Evolutionary conservation across 30 jellyfish, hydroid and myxozoan species (phyloP), one percentile per base, ranked within the genome.

Genomic region (Pelagia noctiluca): DNA sequence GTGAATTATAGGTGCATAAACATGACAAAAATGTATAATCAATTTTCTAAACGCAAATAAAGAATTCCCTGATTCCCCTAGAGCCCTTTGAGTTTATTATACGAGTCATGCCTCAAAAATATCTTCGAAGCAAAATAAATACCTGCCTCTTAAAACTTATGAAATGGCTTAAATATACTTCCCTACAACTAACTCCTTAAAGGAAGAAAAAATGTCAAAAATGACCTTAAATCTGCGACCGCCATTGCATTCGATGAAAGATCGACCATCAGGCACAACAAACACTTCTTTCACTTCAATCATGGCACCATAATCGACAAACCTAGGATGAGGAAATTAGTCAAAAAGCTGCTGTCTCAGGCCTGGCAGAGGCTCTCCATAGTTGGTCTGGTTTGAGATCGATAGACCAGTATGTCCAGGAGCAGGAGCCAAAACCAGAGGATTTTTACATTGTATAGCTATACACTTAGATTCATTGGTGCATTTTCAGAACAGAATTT

Each of bases 201-300:
- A n/a, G 86, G 22, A 21, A 22, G 66, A 26, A 76, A 10, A 1
- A 11, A 72, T 5, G 18, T 35, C 5, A 31, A 24, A 85, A 11
- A n/a, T n/a, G 49, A 92, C 99, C 89, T 94, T 76, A 65, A 94
- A 94, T 16, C 99, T 77, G 2, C 92, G 76, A 5, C 99, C 96
- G 18, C 99, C 99, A 54, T 53, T 18, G 30, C 92, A 61, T 34
- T 88, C 95, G 13, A 94, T 50, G 31, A 84, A 61, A 3, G 96
- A 77, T 35, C 99, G 71, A 29, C 99, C 99, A 83, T 94, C 99
- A 21, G 85, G 80, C 1, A 88, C 78, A 24, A 82, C 35, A 21
- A 73, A 37, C 21, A 73, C 82, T 22, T 64, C 67, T 32, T 57
- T 73, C 1, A 94, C 88, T 63, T 94, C 99, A 23, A 94, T 72